Evolutionary conservation across 2,888 invertebrate species (phyloP).

Genomic region (Branchellion lobata): DNA sequence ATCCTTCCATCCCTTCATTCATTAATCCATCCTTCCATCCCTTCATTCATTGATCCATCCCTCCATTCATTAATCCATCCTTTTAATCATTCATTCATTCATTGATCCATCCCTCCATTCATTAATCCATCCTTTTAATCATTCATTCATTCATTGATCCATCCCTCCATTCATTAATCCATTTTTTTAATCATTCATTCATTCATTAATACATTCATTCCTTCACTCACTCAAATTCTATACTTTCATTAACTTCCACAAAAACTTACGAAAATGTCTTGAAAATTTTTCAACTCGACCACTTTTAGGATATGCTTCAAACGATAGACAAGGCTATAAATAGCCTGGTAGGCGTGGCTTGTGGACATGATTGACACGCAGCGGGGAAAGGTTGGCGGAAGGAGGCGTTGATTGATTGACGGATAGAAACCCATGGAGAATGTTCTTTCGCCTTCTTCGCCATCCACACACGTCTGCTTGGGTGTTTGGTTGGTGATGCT

Average conservation of each 20-base stretch:
- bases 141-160: too few relatives aligned
- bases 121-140: too few relatives aligned
- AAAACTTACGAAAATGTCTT: slow-evolving; percentile 56
- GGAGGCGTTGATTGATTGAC: slow-evolving; percentile 85
- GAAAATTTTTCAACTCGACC: slow-evolving; percentile 56
- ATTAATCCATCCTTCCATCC: too few relatives aligned
- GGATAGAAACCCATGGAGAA: slow-evolving; percentile 84
- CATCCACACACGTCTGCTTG: background rate
- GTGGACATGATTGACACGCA: slow-evolving; percentile 76
- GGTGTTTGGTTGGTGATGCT: background rate
- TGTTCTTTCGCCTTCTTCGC: background rate
- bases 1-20: too few relatives aligned
- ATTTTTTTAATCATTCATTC: too few relatives aligned
- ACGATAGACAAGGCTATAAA: slow-evolving; percentile 78
- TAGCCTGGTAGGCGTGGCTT: slow-evolving; percentile 76
- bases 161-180: too few relatives aligned
- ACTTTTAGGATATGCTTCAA: slow-evolving; percentile 56
- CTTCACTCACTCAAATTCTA: too few relatives aligned
- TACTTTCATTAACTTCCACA: background rate
- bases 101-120: too few relatives aligned
- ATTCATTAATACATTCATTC: too few relatives aligned
- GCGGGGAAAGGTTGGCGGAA: slow-evolving; percentile 97
- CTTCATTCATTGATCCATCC: too few relatives aligned
- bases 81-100: too few relatives aligned
- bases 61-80: too few relatives aligned